These are phyloP conservation scores for Fopius arisanus DNA, from an alignment of 1,140 invertebrate genomes.

Conservation along the genomic window DNA sequence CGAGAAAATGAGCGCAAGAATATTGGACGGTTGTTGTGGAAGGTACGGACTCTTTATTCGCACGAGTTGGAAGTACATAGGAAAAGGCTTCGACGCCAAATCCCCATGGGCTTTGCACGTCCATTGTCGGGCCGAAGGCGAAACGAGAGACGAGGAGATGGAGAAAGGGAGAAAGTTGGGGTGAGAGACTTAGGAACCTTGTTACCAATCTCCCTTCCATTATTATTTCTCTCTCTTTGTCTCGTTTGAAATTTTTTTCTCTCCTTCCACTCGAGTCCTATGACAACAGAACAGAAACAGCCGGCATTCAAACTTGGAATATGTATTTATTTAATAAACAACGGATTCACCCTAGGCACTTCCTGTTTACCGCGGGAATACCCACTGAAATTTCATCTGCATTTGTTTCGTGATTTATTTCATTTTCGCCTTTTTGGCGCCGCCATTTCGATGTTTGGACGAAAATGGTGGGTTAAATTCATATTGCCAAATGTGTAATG, in stretches of 20 bases:
- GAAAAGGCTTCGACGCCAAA: slow-evolving; percentile 23
- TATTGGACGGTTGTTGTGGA: background rate
- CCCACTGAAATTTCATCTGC: slow-evolving; percentile 7
- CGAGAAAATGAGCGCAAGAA: background rate
- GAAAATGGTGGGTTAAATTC: too few species aligned
- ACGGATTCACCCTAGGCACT: slow-evolving; percentile 18
- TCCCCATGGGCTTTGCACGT: slow-evolving; percentile 25
- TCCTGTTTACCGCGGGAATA: slow-evolving; percentile 21
- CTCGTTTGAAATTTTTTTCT: slow-evolving; percentile 20
- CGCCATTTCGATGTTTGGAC: too few species aligned
- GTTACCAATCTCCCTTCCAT: slow-evolving; percentile 20
- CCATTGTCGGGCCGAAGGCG: slow-evolving; percentile 22
- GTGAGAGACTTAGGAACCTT: slow-evolving; percentile 14
- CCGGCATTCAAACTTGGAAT: slow-evolving; percentile 54
- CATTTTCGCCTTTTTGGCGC: background rate
- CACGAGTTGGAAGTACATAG: background rate
- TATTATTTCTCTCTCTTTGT: slow-evolving; percentile 22
- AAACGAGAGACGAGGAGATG: background rate
- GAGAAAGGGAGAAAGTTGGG: background rate
- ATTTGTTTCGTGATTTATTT: background rate
- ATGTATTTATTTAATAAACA: slow-evolving; percentile 66
- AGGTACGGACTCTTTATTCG: slow-evolving; percentile 3
- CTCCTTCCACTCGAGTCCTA: slow-evolving; percentile 50
- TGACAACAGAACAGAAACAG: slow-evolving; percentile 62
- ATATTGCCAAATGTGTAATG: too few species aligned